Evolutionary conservation across 2,888 invertebrate species (phyloP).

Genomic region (Pycnomerus fuliginosus): DNA sequence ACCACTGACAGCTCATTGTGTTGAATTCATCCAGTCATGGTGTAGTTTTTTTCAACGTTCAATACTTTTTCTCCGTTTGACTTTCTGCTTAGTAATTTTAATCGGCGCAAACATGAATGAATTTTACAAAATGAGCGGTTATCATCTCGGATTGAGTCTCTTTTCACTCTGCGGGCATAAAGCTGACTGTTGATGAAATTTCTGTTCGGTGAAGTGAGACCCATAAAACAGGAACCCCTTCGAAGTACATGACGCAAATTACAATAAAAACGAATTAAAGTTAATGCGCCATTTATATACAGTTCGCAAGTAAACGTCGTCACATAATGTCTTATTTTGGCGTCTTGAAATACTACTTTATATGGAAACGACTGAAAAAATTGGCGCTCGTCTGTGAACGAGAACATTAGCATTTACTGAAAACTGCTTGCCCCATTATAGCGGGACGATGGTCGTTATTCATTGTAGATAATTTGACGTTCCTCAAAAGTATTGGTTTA

Average conservation of each 20-base stretch:
- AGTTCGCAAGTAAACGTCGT: slow-evolving; percentile 31
- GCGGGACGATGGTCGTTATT: too few species aligned
- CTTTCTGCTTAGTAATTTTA: slow-evolving; percentile 29
- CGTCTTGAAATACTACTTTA: slow-evolving; percentile 37
- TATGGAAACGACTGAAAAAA: slow-evolving; percentile 40
- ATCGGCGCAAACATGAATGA: slow-evolving; percentile 24
- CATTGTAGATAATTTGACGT: too few species aligned
- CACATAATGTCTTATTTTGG: slow-evolving; percentile 40
- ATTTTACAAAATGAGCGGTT: slow-evolving; percentile 19
- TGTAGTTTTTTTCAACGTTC: slow-evolving; percentile 23
- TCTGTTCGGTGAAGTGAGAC: not conserved
- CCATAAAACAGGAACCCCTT: not conserved
- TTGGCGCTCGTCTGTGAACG: slow-evolving; percentile 33
- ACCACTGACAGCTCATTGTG: slow-evolving; percentile 40
- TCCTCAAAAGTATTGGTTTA: slow-evolving; percentile 47
- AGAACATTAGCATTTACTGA: slow-evolving; percentile 27
- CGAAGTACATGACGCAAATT: slow-evolving; percentile 9
- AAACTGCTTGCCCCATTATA: slow-evolving; percentile 6
- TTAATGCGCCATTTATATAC: slow-evolving; percentile 45
- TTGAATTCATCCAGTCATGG: slow-evolving; percentile 44
- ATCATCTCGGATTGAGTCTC: slow-evolving; percentile 8
- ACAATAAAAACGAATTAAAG: slow-evolving; percentile 40
- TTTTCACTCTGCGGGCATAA: slow-evolving; percentile 5
- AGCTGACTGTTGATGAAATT: slow-evolving; percentile 18
- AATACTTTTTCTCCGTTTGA: slow-evolving; percentile 19